Percentiles rank a stretch among this genome's conserved stretches.
These are phyloP conservation scores for Penaeus indicus DNA, from an alignment of 1,140 invertebrate species.

Conservation along the genomic window DNA sequence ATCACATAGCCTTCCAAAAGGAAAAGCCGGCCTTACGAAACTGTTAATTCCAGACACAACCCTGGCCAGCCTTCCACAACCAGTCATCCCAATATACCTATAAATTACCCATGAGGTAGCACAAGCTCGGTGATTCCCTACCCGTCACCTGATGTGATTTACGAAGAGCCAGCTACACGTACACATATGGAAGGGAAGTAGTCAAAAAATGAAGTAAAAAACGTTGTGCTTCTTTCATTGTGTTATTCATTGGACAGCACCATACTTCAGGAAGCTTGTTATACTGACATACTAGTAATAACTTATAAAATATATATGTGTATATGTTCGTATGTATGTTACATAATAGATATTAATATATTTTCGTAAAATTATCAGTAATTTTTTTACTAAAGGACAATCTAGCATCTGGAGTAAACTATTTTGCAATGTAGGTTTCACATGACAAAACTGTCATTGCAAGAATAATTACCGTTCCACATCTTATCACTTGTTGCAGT, in stretches of 20 bases:
- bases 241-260: conserved; percentile 5
- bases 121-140: too few species aligned
- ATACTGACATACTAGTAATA: not conserved
- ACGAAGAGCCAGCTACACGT: not conserved
- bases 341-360: too few species aligned
- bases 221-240: conserved; percentile 29
- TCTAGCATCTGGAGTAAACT: not conserved
- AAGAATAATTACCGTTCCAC: not conserved
- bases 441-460: not conserved
- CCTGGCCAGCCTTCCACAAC: too few species aligned
- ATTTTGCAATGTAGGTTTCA: not conserved
- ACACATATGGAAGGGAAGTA: not conserved
- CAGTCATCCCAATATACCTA: too few species aligned
- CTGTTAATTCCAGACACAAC: too few species aligned
- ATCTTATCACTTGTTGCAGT: not conserved
- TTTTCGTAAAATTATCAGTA: too few species aligned
- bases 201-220: not conserved
- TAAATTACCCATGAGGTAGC: too few species aligned
- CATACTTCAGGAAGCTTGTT: conserved; percentile 1
- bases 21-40: too few species aligned
- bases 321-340: too few species aligned
- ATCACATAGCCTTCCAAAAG: too few species aligned
- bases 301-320: not conserved
- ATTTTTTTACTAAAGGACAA: too few species aligned
- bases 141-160: too few species aligned